A percentile compares a stretch with the other conserved stretches of the same genome.
phyloP scores from a whole-genome alignment of 2,113 vertebrate genomes.

The Chauna torquata region DNA sequence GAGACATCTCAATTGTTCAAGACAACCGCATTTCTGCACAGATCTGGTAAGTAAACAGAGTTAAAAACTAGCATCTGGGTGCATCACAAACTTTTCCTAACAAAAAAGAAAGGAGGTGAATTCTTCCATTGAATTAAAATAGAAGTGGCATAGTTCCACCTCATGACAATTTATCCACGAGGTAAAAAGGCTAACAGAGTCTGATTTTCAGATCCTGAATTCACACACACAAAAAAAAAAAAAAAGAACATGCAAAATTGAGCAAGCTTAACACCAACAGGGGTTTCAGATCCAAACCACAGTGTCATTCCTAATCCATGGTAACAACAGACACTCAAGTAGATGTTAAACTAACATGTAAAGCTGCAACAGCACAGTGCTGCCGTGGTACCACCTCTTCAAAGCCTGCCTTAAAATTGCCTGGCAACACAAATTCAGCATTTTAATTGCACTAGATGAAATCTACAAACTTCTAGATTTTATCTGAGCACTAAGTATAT shows the following conservation, averaged over 20 bases:
- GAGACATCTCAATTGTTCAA: background rate
- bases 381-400: fast-evolving
- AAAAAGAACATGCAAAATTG: fast-evolving
- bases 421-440: background rate
- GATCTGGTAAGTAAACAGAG: background rate
- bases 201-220: background rate
- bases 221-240: too few species aligned
- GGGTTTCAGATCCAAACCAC: fast-evolving
- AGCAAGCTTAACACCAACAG: background rate
- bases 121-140: background rate
- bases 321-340: fast-evolving
- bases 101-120: too few species aligned
- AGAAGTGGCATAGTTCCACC: background rate
- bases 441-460: background rate
- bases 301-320: fast-evolving
- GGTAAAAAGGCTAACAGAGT: background rate
- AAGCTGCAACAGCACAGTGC: fast-evolving
- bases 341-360: fast-evolving
- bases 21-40: background rate
- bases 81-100: background rate
- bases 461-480: background rate
- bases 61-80: background rate
- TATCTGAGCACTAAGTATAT: background rate
- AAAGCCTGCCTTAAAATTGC: background rate
- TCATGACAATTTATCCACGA: background rate